Conservation (phyloP, 1,140 invertebrate genomes). For the Paraescarpia echinospica region DNA sequence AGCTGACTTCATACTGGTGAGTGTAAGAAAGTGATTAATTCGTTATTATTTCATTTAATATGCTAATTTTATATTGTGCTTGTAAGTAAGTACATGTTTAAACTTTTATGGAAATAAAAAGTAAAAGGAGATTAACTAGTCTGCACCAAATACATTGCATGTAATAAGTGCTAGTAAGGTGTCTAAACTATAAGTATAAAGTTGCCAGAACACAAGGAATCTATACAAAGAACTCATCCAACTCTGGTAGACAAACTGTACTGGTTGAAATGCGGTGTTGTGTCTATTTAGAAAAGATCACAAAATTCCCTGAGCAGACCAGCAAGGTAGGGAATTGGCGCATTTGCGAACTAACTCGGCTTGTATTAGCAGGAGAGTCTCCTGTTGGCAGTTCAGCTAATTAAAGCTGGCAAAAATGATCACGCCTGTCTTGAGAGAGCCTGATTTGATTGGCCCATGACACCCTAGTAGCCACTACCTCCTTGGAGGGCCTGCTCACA, state of each 20-base stretch:
- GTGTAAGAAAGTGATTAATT: neutral
- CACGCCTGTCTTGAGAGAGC: neutral
- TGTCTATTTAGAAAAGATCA: neutral
- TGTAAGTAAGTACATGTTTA: neutral
- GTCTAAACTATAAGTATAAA: neutral
- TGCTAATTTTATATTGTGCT: neutral
- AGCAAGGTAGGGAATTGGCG: neutral
- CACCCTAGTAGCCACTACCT: neutral
- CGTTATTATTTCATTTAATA: neutral
- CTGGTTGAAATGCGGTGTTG: neutral
- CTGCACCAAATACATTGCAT: neutral
- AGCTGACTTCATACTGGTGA: neutral
- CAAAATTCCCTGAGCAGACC: neutral
- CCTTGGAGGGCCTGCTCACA: neutral
- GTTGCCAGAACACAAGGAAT: neutral
- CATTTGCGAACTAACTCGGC: neutral
- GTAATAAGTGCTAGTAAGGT: neutral
- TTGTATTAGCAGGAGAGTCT: neutral
- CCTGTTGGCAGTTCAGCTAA: neutral
- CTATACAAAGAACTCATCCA: neutral
- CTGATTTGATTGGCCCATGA: neutral
- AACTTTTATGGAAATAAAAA: too few relatives aligned
- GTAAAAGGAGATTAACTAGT: neutral
- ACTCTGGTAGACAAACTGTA: neutral
- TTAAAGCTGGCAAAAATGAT: neutral